Evolutionary conservation across 1,140 invertebrate genomes (phyloP).

Genomic region (Helicorthomorpha holstii): DNA sequence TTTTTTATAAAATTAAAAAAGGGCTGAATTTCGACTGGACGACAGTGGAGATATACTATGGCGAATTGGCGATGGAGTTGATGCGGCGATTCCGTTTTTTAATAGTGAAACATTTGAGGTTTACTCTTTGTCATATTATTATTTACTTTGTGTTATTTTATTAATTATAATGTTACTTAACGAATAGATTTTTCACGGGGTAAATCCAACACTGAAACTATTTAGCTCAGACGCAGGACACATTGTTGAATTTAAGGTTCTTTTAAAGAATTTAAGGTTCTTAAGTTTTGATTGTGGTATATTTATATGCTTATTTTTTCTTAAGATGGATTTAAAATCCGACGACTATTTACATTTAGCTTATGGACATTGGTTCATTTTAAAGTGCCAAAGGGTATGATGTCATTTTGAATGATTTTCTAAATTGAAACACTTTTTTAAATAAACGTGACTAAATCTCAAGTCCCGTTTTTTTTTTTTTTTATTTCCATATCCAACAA

Average conservation of each 20-base stretch:
- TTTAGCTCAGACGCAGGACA: constrained; percentile 44
- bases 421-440: too few species aligned
- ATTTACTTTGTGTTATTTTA: constrained; percentile 2
- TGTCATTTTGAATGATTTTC: constrained; percentile 22
- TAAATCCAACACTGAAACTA: constrained; percentile 20
- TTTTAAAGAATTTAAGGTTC: constrained; percentile 6
- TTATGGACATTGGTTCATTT: constrained; percentile 42
- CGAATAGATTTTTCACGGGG: constrained; percentile 14
- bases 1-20: constrained; percentile 24
- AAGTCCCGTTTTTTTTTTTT: too few species aligned
- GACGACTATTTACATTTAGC: constrained; percentile 36
- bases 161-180: not conserved
- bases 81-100: constrained; percentile 37
- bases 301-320: constrained; percentile 14
- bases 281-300: not conserved
- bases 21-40: constrained; percentile 43
- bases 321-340: constrained; percentile 31
- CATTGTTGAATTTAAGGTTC: constrained; percentile 44
- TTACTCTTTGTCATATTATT: constrained; percentile 1
- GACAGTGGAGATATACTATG: constrained; percentile 45
- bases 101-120: constrained; percentile 46
- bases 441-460: too few species aligned
- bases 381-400: constrained; percentile 39
- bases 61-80: constrained; percentile 37
- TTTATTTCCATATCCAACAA: too few species aligned